Base-by-base conservation (phyloP, 1,140 invertebrate genomes). In the Drosophila pseudoananassae region DNA sequence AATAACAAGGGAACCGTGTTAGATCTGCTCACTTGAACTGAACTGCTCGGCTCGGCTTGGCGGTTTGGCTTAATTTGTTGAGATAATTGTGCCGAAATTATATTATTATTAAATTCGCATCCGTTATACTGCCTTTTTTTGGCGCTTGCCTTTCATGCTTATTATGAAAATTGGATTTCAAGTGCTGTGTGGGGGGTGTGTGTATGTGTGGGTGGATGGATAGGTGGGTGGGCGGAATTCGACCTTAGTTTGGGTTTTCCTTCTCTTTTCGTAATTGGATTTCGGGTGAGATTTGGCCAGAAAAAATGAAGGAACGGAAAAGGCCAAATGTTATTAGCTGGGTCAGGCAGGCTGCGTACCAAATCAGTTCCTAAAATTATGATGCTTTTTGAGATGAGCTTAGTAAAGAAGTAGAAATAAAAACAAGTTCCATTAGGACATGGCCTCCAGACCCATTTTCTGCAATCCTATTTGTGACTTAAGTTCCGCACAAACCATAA, bases 101-200 rank as follows among this genome's bases (percentile, higher is more conserved):
- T 87, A 88, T 85, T 88, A 87, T 83, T 88, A 88, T 89, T 76
- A 88, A 88, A 88, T 83, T 82, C 65, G 76, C 72, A 82, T 63
- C 71, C 75, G 78, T 74, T 82, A 70, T 66, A 49, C 57, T 49
- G 60, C 47, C 51, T 53, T 56, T 63, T 66, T 68, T 66, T 55
- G n/a, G 40, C 55, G 40, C 40, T 43, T 43, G 40, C 40, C 40
- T 43, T 47, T 47, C 46, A 50, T 65, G 69, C 74, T 81, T 87
- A 88, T 87, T 88, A 87, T 82, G 64, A 88, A 85, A 87, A 87
- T 88, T 87, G 76, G 83, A 87, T 87, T 87, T 88, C 61, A 87
- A 85, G 74, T 85, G 73, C 73, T 61, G 14, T 52, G 20, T 43
- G 6, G 14, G 46, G 49, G 47, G 25, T 27, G 5, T 46, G 56